Base-by-base conservation (phyloP, 2,888 invertebrate species). In the Xanthia icteritia region DNA sequence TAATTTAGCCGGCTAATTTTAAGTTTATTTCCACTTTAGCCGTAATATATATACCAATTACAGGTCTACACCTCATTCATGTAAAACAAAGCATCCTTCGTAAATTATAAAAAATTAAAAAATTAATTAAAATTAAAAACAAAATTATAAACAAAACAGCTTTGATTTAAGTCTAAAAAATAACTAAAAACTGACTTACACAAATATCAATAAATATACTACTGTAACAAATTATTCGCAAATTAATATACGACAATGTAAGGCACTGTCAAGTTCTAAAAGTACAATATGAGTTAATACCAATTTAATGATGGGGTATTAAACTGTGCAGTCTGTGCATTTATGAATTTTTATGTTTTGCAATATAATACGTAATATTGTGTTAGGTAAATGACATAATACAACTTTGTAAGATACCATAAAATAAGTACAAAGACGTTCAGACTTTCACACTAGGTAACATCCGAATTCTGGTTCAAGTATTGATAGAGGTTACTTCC, bases 311-410 rank as follows among this genome's bases (percentile, higher is more conserved):
- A 20, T n/a, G 20, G n/a, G 17, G 5, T 64, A 39, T 15, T 31
- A 78, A 63, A 64, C 48, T n/a, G n/a, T 42, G 23, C 48, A 20
- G 36, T 78, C 36, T n/a, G 15, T 71, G 54, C 78, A 63, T 78
- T 63, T 61, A 77, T 45, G 31, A 69, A 15, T 63, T 45, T 77
- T 69, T 54, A 63, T 63, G 78, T 39, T 36, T 27, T 36, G 23
- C 11, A 61, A 54, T 69, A 77, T 36, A 60, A 54, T 69, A 45
- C 5, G 42, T 45, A 36, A 58, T 51, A 54, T 45, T 6, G 31
- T 78, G 9, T 27, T 45, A 17, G 1, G 3, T 68, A 45, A 56
- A 54, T 70, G 36, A 63, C 36, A 56, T 31, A 23, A 20, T 5
- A 36, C 54, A 70, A 78, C 70, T 63, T 70, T 63, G 36, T 78